Evolutionary conservation across 2,888 invertebrate species (phyloP), one percentile per base, ranked within the genome.

Genomic region (Drosophila kuntzei): DNA sequence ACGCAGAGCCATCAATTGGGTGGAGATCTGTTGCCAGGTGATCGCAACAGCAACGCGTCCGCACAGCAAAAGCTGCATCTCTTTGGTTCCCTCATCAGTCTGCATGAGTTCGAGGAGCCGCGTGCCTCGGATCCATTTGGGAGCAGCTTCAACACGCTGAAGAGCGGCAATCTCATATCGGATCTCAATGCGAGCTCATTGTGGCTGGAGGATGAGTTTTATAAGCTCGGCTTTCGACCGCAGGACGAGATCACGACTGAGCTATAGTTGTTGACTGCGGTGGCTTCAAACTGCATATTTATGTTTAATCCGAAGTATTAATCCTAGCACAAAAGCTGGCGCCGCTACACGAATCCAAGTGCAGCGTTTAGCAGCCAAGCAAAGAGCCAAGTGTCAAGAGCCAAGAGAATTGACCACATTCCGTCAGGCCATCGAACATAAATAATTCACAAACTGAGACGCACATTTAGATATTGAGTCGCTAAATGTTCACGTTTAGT

Each of bases 241-340:
- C 97, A 97, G 93, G 97, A 97, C 92, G 97, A 97, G 93, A 96
- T 97, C 83, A 97, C 97, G 88, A 97, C 97, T 87, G 97, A 97
- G 94, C 94, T 96, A 92, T 97, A 91, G 84, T 68, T 61, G 53
- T 71, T 37, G 51, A 0, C 29, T 29, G 9, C 11, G 7, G 34
- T n/a, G n/a, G n/a, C n/a, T n/a, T n/a, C n/a, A n/a, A 25, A 25
- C 54, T 32, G 54, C 41, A 29, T 20, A 20, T 8, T 12, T 5
- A 18, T 14, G 29, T 37, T 50, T 53, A 53, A 53, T 53, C 20
- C 20, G 29, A 70, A 85, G 82, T 82, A 86, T 83, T 86, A 83
- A 41, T 66, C 50, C 69, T 70, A 67, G 66, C 75, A 65, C 59
- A 67, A 46, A 51, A 46, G 71, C 76, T 84, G 80, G 66, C 79